Evolutionary conservation across 2,113 vertebrate species (phyloP).

Genomic region (Pseudorasbora parva): DNA sequence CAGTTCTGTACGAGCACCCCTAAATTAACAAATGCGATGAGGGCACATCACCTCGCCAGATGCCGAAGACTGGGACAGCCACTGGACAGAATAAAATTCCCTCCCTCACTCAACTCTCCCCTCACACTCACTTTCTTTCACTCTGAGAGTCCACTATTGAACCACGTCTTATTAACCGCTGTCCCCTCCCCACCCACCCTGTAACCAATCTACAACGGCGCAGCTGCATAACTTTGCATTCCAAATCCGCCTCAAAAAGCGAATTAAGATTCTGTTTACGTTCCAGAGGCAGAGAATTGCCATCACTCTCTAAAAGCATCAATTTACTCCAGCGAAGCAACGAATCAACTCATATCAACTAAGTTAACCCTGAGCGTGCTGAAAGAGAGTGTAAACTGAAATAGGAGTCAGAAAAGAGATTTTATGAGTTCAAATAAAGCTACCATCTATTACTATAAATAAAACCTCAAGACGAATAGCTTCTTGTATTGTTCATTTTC

Average conservation of each 20-base stretch:
- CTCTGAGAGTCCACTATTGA: conserved; percentile 67
- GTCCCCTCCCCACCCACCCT: conserved; percentile 68
- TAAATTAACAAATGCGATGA: conserved; percentile 45
- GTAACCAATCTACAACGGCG: conserved; percentile 72
- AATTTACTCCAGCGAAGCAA: conserved; percentile 58
- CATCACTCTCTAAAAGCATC: conserved; percentile 51
- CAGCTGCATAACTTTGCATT: conserved; percentile 77
- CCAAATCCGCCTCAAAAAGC: conserved; percentile 68
- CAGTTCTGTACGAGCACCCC: conserved; percentile 31
- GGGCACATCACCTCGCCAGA: conserved; percentile 13
- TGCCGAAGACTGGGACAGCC: background rate
- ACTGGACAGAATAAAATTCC: conserved; percentile 10
- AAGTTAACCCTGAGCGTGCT: conserved; percentile 34
- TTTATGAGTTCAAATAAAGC: background rate
- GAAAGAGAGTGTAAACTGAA: conserved; percentile 11
- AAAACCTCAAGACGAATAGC: too few species aligned
- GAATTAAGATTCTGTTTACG: conserved; percentile 72
- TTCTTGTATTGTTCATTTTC: background rate
- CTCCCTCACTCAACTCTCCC: conserved; percentile 23
- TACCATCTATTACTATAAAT: background rate
- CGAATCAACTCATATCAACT: conserved; percentile 40
- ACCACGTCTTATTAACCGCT: conserved; percentile 73
- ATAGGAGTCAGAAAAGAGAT: background rate
- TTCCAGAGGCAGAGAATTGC: conserved; percentile 65
- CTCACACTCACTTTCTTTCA: conserved; percentile 46